Evolutionary conservation across 1,140 invertebrate genomes (phyloP).

Genomic region (Drosophila mauritiana): DNA sequence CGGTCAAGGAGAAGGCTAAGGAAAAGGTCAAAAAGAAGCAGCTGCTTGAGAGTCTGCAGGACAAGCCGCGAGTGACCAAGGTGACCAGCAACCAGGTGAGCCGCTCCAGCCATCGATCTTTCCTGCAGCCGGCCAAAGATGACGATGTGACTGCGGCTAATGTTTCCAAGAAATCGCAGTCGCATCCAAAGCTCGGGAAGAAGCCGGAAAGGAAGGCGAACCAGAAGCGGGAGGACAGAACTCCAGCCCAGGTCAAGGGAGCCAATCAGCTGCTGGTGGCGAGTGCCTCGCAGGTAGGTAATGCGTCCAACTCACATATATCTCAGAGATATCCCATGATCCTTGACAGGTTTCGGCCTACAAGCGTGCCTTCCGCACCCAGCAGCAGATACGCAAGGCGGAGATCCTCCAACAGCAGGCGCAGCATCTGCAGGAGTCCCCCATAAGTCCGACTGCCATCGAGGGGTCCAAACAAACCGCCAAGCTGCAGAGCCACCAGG

Average conservation of each 20-base stretch:
- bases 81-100: slow-evolving; percentile 17
- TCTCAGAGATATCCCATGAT: not conserved
- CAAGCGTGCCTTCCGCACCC: slow-evolving; percentile 46
- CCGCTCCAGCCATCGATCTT: slow-evolving; percentile 29
- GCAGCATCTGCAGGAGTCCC: not conserved
- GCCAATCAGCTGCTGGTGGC: slow-evolving; percentile 38
- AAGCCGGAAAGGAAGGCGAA: not conserved
- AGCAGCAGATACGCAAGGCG: slow-evolving; percentile 47
- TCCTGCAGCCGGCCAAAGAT: slow-evolving; percentile 2
- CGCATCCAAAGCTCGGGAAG: not conserved
- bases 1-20: not conserved
- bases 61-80: not conserved
- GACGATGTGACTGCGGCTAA: no score
- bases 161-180: not conserved
- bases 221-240: not conserved
- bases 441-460: not conserved
- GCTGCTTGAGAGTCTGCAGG: not conserved
- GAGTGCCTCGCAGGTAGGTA: slow-evolving; percentile 46
- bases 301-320: not conserved
- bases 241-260: slow-evolving; percentile 4
- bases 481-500: slow-evolving; percentile 1
- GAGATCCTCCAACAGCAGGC: slow-evolving; percentile 39
- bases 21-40: not conserved
- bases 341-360: slow-evolving; percentile 21
- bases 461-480: not conserved